A percentile compares a stretch with the other conserved stretches of the same genome.
These are phyloP conservation scores for Ephestia elutella DNA, from an alignment of 1,140 invertebrate genomes.

Conservation along the genomic window DNA sequence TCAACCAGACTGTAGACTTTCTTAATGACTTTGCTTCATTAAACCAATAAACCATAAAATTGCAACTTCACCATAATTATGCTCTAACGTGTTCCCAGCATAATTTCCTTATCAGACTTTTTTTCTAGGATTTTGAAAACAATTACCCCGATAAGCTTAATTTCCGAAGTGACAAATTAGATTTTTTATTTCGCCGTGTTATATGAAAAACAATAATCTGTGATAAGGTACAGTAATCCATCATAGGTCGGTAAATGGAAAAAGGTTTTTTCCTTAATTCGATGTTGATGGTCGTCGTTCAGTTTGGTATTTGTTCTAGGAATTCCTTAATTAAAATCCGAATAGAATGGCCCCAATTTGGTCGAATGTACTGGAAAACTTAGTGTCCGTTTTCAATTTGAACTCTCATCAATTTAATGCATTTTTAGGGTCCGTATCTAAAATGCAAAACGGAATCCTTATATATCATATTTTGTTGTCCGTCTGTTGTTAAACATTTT, in stretches of 20 bases:
- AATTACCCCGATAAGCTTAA: constrained; percentile 33
- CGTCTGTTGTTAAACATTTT: no score
- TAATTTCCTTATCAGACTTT: constrained; percentile 22
- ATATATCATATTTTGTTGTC: no score
- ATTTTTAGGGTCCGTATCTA: no score
- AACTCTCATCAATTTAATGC: no score
- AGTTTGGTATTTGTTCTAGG: constrained; percentile 8
- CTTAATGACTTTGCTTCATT: no score
- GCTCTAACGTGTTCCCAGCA: constrained; percentile 4
- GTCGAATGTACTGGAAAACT: not conserved
- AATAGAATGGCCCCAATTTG: not conserved
- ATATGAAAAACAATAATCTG: constrained; percentile 52
- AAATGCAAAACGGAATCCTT: no score
- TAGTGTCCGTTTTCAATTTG: no score
- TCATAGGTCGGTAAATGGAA: constrained; percentile 29
- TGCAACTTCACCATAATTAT: constrained; percentile 3
- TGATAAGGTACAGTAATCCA: constrained; percentile 46
- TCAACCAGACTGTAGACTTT: no score
- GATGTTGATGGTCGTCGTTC: constrained; percentile 16
- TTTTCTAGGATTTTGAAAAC: constrained; percentile 25
- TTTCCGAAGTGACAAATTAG: constrained; percentile 45
- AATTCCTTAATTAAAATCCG: constrained; percentile 10
- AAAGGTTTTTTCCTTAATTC: constrained; percentile 23
- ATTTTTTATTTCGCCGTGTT: constrained; percentile 32
- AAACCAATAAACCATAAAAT: not conserved